phyloP scores from a whole-genome alignment of 2,797 vertebrate species.

The Epinephelus malabaricus region DNA sequence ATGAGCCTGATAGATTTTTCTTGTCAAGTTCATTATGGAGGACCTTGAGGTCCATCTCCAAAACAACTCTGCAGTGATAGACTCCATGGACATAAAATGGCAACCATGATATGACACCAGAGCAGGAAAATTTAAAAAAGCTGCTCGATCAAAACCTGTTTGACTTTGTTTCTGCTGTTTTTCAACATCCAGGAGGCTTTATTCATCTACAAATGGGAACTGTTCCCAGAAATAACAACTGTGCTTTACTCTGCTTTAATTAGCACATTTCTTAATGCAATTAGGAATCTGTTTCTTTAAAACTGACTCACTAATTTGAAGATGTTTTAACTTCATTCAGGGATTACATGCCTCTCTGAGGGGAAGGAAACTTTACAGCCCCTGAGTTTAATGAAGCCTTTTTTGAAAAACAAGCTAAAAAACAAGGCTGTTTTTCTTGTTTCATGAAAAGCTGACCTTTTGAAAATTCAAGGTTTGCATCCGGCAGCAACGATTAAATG shows the following conservation, averaged over 20 bases:
- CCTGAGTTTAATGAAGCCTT: conserved; percentile 27
- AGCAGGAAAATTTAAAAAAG: neutral
- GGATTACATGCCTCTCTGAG: conserved; percentile 12
- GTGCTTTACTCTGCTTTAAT: conserved; percentile 9
- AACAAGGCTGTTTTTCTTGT: conserved; percentile 29
- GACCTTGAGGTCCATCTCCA: neutral
- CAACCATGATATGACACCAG: neutral
- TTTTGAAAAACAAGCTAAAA: conserved; percentile 16
- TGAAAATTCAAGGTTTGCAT: conserved; percentile 39
- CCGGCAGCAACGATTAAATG: conserved; percentile 9
- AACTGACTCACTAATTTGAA: neutral
- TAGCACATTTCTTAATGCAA: conserved; percentile 8
- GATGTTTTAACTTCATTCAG: conserved; percentile 12
- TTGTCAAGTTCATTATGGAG: conserved; percentile 2
- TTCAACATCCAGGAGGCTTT: neutral
- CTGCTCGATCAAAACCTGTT: neutral
- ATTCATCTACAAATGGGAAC: neutral
- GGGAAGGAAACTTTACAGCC: neutral
- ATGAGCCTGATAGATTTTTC: neutral
- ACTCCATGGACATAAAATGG: neutral
- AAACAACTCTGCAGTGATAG: conserved; percentile 2
- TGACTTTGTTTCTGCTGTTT: neutral
- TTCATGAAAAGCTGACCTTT: conserved; percentile 63
- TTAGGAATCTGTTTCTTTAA: conserved; percentile 16
- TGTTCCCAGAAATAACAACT: neutral